Evolutionary conservation across 2,888 invertebrate species (phyloP).

Genomic region (Drosophila antonietae): DNA sequence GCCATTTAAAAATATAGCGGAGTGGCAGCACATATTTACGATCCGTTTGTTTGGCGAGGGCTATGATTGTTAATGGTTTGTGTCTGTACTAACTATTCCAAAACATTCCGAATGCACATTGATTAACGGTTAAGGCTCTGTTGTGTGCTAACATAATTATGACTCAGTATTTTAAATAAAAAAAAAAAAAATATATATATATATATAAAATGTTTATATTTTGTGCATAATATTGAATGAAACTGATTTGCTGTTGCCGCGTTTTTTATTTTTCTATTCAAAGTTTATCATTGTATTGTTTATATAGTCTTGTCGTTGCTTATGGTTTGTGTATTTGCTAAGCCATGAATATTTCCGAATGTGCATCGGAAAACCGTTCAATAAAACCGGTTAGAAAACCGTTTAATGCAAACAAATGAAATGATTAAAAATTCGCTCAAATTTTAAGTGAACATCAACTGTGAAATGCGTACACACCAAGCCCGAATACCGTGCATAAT

Average conservation of each 20-base stretch:
- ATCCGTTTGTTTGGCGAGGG: no score
- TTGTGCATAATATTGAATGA: neutral
- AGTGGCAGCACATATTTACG: slow-evolving; percentile 10
- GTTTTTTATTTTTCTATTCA: neutral
- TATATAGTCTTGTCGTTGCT: neutral
- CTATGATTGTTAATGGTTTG: neutral
- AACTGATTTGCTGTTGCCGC: neutral
- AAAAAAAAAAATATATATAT: no score
- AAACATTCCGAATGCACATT: neutral
- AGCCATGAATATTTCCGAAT: neutral
- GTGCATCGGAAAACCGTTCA: slow-evolving; percentile 1
- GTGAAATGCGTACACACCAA: slow-evolving; percentile 35
- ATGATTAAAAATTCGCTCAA: slow-evolving; percentile 11
- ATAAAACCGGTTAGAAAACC: slow-evolving; percentile 3
- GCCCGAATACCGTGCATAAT: slow-evolving; percentile 50
- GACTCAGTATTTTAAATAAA: no score
- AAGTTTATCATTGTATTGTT: no score
- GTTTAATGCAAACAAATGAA: neutral
- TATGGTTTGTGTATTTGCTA: neutral
- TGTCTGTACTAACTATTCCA: neutral
- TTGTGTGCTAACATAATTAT: no score
- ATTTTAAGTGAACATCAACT: slow-evolving; percentile 24
- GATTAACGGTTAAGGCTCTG: neutral
- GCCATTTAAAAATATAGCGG: neutral
- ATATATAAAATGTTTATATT: no score